Evolutionary conservation across 1,140 invertebrate species (phyloP).

Genomic region (Drosophila auraria): DNA sequence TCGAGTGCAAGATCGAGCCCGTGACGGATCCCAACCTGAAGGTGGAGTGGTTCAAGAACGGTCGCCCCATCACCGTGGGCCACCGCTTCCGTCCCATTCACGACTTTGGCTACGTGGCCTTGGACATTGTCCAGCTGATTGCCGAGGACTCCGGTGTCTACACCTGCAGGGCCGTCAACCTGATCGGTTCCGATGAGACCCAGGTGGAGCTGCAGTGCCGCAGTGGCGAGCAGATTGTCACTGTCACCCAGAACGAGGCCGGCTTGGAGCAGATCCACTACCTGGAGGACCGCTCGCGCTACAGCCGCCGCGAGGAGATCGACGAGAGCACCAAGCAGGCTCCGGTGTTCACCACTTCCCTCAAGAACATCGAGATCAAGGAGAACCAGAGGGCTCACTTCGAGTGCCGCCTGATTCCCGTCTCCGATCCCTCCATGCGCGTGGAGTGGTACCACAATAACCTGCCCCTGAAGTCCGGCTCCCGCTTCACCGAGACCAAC

Average conservation of each 20-base stretch:
- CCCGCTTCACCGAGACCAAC: conserved; percentile 95
- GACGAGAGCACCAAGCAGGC: conserved; percentile 95
- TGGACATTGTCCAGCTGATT: conserved; percentile 96
- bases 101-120: conserved; percentile 97
- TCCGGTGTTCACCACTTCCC: conserved; percentile 95
- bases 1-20: conserved; percentile 99
- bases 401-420: conserved; percentile 97
- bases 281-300: conserved; percentile 92
- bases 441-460: conserved; percentile 99
- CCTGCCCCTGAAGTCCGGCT: conserved; percentile 93
- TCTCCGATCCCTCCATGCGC: conserved; percentile 97
- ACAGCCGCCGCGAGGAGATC: conserved; percentile 89
- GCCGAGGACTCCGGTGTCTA: conserved; percentile 97
- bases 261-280: conserved; percentile 94
- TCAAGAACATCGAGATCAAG: conserved; percentile 95
- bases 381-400: conserved; percentile 98
- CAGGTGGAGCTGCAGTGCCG: conserved; percentile 90
- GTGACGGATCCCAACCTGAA: conserved; percentile 96
- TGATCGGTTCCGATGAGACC: conserved; percentile 94
- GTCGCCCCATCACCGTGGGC: conserved; percentile 93
- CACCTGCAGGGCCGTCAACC: conserved; percentile 95
- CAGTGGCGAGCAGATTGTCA: conserved; percentile 92
- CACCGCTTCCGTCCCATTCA: conserved; percentile 97
- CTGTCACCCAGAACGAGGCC: conserved; percentile 93
- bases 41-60: conserved; percentile 97